A percentile compares a stretch with the other conserved stretches of the same genome.
These are phyloP conservation scores for Gallinago stenura DNA, from an alignment of 2,797 vertebrate genomes.

Conservation along the genomic window DNA sequence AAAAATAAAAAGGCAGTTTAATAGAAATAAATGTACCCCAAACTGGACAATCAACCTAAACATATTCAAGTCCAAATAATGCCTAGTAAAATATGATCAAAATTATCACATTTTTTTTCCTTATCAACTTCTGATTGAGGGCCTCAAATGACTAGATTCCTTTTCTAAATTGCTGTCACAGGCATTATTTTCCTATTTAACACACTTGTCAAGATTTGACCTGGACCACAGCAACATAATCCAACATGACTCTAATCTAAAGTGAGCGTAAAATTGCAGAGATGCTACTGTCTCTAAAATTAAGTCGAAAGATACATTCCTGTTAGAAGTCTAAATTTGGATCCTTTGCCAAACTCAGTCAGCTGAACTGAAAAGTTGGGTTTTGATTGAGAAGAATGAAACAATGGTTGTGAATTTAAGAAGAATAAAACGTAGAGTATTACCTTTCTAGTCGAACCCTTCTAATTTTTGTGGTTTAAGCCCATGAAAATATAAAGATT, in stretches of 20 bases:
- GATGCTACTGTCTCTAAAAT: not conserved
- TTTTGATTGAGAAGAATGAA: not conserved
- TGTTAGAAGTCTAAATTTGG: not conserved
- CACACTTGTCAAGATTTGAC: not conserved
- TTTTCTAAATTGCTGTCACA: not conserved
- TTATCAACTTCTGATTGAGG: not conserved
- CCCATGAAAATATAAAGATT: not conserved
- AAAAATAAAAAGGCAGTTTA: not conserved
- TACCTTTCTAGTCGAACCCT: not conserved
- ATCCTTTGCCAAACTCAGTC: not conserved
- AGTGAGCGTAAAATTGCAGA: not conserved
- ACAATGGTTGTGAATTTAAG: not conserved
- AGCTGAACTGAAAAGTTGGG: not conserved
- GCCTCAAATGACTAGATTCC: not conserved
- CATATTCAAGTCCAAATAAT: not conserved
- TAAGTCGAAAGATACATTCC: not conserved
- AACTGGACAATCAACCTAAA: not conserved
- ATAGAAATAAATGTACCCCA: not conserved
- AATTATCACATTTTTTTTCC: not conserved
- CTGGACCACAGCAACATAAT: not conserved
- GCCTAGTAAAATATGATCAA: not conserved
- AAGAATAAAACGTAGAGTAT: not conserved
- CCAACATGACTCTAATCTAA: not conserved
- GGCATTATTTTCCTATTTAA: not conserved
- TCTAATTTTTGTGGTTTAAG: not conserved